Evolutionary conservation across 1,140 invertebrate genomes (phyloP).

Genomic region (Chionoecetes opilio): DNA sequence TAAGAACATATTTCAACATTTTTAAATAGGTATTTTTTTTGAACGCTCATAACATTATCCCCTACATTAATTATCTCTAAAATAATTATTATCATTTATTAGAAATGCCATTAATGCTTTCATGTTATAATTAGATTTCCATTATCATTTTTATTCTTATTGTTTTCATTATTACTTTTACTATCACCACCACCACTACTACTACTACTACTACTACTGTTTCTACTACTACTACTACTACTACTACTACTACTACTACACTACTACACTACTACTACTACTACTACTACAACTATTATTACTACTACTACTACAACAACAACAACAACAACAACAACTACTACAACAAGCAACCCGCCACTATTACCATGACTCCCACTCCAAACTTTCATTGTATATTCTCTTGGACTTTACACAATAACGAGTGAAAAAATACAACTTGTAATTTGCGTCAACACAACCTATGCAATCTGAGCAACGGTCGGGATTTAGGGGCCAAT

Average conservation of each 20-base stretch:
- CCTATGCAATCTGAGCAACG: background rate
- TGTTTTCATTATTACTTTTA: slow-evolving; percentile 40
- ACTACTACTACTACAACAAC: background rate
- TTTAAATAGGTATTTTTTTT: background rate
- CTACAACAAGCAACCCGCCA: background rate
- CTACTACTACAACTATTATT: background rate
- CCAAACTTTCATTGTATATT: background rate
- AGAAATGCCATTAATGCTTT: background rate
- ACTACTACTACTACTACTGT: slow-evolving; percentile 22
- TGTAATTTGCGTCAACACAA: slow-evolving; percentile 9
- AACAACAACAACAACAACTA: background rate
- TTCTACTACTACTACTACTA: background rate
- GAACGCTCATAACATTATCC: background rate
- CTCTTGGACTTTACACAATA: background rate
- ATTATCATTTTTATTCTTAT: slow-evolving; percentile 43
- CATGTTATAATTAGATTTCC: slow-evolving; percentile 8
- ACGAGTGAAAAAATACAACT: background rate
- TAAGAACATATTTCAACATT: too few species aligned
- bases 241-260: background rate
- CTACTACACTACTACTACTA: background rate
- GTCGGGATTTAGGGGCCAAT: background rate
- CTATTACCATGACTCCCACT: background rate
- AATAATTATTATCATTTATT: slow-evolving; percentile 43
- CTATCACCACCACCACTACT: background rate
- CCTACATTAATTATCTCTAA: background rate